Evolutionary conservation across 2,113 vertebrate genomes (phyloP).

Genomic region (Bettongia penicillata): DNA sequence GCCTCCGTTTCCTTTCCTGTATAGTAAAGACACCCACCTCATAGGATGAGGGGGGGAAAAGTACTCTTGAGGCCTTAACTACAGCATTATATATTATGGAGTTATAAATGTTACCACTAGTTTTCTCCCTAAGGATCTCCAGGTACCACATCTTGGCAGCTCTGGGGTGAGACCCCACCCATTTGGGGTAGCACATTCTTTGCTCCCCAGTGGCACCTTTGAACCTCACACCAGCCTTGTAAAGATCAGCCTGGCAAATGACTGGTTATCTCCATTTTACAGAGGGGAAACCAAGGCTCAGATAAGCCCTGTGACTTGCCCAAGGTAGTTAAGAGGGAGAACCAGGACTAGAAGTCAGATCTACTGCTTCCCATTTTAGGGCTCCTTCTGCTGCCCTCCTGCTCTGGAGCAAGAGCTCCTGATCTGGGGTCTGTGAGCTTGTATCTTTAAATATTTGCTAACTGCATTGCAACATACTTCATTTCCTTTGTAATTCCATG

Average conservation of each 20-base stretch:
- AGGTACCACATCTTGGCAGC: neutral
- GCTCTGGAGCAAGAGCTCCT: neutral
- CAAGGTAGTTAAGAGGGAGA: neutral
- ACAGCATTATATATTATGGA: neutral
- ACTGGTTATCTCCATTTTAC: neutral
- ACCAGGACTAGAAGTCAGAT: neutral
- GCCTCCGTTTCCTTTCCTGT: neutral
- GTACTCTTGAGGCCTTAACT: neutral
- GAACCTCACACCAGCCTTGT: neutral
- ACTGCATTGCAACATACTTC: neutral
- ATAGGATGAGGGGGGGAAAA: neutral
- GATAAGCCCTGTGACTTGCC: constrained; percentile 8
- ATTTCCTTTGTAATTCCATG: neutral
- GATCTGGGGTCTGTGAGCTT: neutral
- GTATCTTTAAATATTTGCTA: neutral
- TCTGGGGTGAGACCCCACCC: neutral
- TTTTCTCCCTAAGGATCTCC: neutral
- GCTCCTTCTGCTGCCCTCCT: neutral
- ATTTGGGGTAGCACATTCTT: too few relatives aligned
- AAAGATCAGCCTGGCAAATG: neutral
- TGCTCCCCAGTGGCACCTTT: neutral
- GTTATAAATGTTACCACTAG: neutral
- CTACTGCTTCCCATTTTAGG: neutral
- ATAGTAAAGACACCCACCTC: neutral
- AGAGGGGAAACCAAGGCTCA: constrained; percentile 59